Conservation (phyloP, 2,797 vertebrate genomes). For the Paguma larvata region DNA sequence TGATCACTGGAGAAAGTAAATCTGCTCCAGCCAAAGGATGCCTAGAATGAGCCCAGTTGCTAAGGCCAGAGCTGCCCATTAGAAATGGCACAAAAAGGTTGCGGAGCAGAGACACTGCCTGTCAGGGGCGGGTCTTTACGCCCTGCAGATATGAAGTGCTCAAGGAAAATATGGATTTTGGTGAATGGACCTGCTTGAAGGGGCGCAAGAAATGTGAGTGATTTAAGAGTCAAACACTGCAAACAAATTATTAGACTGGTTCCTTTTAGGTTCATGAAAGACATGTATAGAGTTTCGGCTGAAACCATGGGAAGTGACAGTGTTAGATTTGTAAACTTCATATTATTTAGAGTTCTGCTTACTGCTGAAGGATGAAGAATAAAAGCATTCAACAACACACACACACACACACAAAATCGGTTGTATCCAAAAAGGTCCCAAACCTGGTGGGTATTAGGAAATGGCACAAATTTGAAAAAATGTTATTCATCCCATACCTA, state of each 20-base stretch:
- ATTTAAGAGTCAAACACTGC: slow-evolving; percentile 44
- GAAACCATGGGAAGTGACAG: not conserved
- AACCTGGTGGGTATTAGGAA: slow-evolving; percentile 13
- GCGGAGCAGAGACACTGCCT: not conserved
- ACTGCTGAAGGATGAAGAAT: slow-evolving; percentile 10
- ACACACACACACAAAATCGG: not conserved
- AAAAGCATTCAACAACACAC: not conserved
- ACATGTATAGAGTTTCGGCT: slow-evolving; percentile 12
- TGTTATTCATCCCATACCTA: not conserved
- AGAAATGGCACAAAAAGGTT: not conserved
- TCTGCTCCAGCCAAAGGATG: not conserved
- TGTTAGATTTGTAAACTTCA: slow-evolving; percentile 34
- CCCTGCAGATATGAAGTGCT: not conserved
- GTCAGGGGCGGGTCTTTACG: not conserved
- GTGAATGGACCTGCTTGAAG: not conserved
- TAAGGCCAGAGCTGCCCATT: not conserved
- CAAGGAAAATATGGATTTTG: not conserved
- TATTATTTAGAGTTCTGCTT: slow-evolving; percentile 2
- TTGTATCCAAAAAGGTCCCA: not conserved
- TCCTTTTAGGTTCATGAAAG: slow-evolving; percentile 25
- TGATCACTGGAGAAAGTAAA: slow-evolving; percentile 10
- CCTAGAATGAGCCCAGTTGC: not conserved
- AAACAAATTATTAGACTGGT: not conserved
- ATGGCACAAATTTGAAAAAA: not conserved
- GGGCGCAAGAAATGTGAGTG: not conserved